A percentile compares a stretch with the other conserved stretches of the same genome.
phyloP scores from a whole-genome alignment of 2,888 invertebrate species.

The Onthophagus sagittarius region DNA sequence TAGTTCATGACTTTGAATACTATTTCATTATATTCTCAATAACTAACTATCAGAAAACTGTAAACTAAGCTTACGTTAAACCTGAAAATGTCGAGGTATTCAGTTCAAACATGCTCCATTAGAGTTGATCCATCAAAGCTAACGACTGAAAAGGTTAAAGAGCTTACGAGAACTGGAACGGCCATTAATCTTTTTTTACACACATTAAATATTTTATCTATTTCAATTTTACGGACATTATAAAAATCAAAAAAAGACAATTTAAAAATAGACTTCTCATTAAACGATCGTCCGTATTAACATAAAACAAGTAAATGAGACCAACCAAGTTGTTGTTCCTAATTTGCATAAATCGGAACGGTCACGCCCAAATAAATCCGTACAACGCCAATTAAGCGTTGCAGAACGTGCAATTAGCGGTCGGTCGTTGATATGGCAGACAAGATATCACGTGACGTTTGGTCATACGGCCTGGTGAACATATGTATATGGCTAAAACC shows the following conservation, averaged over 20 bases:
- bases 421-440: background rate
- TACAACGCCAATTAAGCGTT: background rate
- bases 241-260: too few relatives aligned
- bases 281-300: background rate
- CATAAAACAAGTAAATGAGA: background rate
- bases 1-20: background rate
- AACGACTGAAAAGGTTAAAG: background rate
- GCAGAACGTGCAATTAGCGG: background rate
- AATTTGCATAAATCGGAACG: background rate
- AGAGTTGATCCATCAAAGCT: background rate
- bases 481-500: background rate
- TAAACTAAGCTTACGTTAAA: background rate
- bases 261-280: too few relatives aligned
- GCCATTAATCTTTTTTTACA: background rate
- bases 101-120: background rate
- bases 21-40: background rate
- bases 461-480: background rate
- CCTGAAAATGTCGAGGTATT: background rate
- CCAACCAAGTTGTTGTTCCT: background rate
- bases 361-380: background rate
- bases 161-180: background rate
- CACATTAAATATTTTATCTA: background rate
- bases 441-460: background rate
- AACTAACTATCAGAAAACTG: background rate
- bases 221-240: background rate